Evolutionary conservation across 1,140 invertebrate species (phyloP).

Genomic region (Pollicipes pollicipes): DNA sequence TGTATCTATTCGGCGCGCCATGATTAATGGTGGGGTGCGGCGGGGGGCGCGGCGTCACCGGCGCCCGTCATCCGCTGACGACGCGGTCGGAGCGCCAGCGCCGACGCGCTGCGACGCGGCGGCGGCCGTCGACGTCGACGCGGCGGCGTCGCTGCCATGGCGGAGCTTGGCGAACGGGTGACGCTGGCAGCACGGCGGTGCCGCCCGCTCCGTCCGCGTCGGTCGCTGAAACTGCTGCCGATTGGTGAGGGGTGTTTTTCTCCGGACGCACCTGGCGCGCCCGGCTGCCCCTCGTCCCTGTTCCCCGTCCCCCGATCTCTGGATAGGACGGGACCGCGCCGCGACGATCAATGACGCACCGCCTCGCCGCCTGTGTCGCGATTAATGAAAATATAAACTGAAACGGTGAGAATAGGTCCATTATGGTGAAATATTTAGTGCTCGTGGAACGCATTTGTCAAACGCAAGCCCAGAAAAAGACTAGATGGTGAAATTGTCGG

Average conservation of each 20-base stretch:
- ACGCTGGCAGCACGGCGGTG: too few relatives aligned
- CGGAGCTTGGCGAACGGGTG: too few relatives aligned
- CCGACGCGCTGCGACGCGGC: not conserved
- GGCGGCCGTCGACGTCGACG: not conserved
- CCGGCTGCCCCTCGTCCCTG: too few relatives aligned
- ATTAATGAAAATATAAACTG: constrained; percentile 2
- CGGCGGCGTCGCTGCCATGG: not conserved
- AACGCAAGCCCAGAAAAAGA: not conserved
- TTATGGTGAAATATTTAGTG: not conserved
- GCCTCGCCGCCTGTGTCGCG: too few relatives aligned
- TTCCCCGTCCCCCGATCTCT: too few relatives aligned
- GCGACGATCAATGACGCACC: not conserved
- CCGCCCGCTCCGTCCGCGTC: too few relatives aligned
- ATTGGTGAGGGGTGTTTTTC: not conserved
- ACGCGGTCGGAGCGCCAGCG: not conserved
- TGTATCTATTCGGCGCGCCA: constrained; percentile 1
- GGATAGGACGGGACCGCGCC: not conserved
- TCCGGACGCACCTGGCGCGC: not conserved
- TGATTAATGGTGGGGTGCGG: not conserved
- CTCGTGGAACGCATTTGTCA: not conserved
- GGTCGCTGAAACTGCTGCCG: not conserved
- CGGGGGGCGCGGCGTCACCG: too few relatives aligned
- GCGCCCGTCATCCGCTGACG: not conserved
- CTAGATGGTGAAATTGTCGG: not conserved
- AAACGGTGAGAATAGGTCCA: not conserved